Evolutionary conservation across 1,140 invertebrate genomes (phyloP).

Genomic region (Drosophila neocordata): DNA sequence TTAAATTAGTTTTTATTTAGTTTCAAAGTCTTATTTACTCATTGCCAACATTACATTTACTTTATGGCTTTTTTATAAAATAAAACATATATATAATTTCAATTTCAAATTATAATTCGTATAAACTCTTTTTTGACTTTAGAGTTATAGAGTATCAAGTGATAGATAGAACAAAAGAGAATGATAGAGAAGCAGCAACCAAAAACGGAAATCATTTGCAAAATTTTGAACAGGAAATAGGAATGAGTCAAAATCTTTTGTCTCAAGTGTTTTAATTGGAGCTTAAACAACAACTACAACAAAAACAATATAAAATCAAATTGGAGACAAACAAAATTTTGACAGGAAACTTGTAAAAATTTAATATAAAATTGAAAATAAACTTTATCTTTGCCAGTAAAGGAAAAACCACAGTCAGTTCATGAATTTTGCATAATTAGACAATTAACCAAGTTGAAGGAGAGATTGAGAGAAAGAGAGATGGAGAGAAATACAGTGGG

Average conservation of each 20-base stretch:
- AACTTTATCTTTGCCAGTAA: background rate
- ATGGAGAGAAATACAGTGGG: background rate
- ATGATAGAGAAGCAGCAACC: background rate
- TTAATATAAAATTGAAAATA: slow-evolving; percentile 4
- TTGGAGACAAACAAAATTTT: slow-evolving; percentile 43
- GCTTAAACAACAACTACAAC: background rate
- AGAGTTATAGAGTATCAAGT: background rate
- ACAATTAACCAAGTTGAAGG: slow-evolving; percentile 49
- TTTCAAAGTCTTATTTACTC: too few species aligned
- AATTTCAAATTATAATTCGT: too few species aligned
- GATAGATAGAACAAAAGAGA: slow-evolving; percentile 3
- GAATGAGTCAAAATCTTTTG: slow-evolving; percentile 29
- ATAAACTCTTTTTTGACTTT: background rate
- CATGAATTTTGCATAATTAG: slow-evolving; percentile 70
- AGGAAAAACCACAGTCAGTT: slow-evolving; percentile 10
- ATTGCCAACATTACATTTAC: too few species aligned
- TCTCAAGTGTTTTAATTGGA: slow-evolving; percentile 59
- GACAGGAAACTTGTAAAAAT: slow-evolving; percentile 40
- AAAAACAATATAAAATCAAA: slow-evolving; percentile 10
- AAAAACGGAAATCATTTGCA: slow-evolving; percentile 51
- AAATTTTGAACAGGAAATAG: slow-evolving; percentile 3
- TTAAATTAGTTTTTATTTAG: too few species aligned
- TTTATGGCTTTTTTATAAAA: too few species aligned
- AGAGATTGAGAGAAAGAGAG: slow-evolving; percentile 25
- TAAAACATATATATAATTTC: too few species aligned